Evolutionary conservation across 2,113 vertebrate species (phyloP).

Genomic region (Calonectris borealis): DNA sequence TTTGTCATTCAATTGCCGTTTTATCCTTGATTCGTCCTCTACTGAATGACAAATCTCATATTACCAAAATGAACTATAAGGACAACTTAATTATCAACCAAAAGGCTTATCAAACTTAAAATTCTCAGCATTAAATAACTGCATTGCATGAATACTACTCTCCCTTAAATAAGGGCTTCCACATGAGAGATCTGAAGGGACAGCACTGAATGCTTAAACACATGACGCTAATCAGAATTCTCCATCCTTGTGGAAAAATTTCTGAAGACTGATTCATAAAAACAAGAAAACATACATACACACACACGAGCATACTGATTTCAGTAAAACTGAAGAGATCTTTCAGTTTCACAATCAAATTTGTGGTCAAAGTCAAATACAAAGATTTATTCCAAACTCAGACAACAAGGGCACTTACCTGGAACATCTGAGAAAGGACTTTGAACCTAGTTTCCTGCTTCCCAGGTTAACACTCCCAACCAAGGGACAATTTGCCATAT

Average conservation of each 20-base stretch:
- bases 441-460: background rate
- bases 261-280: background rate
- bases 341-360: background rate
- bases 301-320: background rate
- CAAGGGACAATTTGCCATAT: background rate
- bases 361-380: background rate
- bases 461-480: background rate
- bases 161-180: background rate
- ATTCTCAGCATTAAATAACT: background rate
- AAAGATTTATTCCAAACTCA: background rate
- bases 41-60: background rate
- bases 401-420: background rate
- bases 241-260: background rate
- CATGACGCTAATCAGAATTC: background rate
- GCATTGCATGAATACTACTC: background rate
- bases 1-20: background rate
- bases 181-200: background rate
- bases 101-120: background rate
- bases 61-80: background rate
- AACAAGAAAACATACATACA: background rate
- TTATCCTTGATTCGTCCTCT: conserved; percentile 31
- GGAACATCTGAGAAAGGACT: background rate
- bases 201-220: background rate
- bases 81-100: conserved; percentile 53
- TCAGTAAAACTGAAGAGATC: background rate